Evolutionary conservation across 2,113 vertebrate genomes (phyloP).

Genomic region (mouse (Mus musculus)): GRCm39 chr5:18167001-18167500

Average conservation of each 20-base stretch:
- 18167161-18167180: not conserved
- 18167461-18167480: conserved; percentile 47
- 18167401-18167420: conserved; percentile 7
- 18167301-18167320: not conserved
- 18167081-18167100: not conserved
- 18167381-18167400: not conserved
- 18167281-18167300: not conserved
- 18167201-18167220: not conserved
- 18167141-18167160: not conserved
- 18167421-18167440: conserved; percentile 13
- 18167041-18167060: not conserved
- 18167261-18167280: not conserved
- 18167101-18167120: conserved; percentile 1
- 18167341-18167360: not conserved
- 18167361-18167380: not conserved
- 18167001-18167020: conserved; percentile 42
- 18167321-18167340: not conserved
- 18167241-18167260: not conserved
- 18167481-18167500: not conserved
- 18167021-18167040: not conserved
- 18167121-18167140: not conserved
- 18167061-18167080: not conserved
- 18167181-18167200: not conserved
- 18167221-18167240: not conserved
- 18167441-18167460: conserved; percentile 76